phyloP scores from a whole-genome alignment of 2,113 vertebrate species.

The Pitta sordida region DNA sequence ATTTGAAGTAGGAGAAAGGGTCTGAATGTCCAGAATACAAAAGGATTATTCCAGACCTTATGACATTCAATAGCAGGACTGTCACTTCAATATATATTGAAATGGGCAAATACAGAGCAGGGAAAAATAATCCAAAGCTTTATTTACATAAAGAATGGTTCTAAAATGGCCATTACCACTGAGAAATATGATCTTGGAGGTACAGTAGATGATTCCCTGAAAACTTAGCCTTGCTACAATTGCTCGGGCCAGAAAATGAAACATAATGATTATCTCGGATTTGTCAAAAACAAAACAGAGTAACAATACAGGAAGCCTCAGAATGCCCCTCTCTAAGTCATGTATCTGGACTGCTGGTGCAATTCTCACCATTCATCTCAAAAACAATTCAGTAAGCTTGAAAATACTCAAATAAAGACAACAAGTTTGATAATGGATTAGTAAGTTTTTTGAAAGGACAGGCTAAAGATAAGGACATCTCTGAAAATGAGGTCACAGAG shows the following conservation, averaged over 20 bases:
- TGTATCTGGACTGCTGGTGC: background rate
- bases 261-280: background rate
- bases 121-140: background rate
- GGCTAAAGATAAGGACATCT: background rate
- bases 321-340: background rate
- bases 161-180: background rate
- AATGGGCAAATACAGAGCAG: background rate
- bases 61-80: background rate
- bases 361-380: background rate
- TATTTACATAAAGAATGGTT: background rate
- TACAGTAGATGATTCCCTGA: background rate
- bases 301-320: background rate
- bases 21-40: background rate
- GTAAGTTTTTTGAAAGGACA: background rate
- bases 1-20: background rate
- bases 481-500: background rate
- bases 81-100: background rate
- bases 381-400: background rate
- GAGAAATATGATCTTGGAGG: background rate
- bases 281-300: background rate
- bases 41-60: background rate
- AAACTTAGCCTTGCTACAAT: background rate
- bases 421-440: background rate
- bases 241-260: background rate
- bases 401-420: background rate